Conservation (phyloP, 2,113 vertebrate species). For the Benitochromis conjunctus region DNA sequence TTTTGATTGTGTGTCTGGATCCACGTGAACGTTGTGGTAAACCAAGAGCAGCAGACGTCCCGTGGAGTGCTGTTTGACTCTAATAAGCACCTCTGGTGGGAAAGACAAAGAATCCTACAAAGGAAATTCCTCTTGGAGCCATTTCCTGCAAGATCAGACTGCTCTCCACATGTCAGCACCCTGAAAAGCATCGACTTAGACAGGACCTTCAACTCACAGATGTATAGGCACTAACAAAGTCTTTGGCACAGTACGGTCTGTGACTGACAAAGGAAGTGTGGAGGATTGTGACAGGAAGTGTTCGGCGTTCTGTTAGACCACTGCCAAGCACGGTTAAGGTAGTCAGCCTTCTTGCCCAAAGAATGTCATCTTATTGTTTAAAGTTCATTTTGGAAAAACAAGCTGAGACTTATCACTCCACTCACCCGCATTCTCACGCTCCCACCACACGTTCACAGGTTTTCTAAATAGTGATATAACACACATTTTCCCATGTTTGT, state of each 20-base stretch:
- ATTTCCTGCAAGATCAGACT: neutral
- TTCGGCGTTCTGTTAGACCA: slow-evolving; percentile 11
- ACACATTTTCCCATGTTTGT: neutral
- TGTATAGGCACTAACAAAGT: neutral
- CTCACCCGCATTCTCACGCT: neutral
- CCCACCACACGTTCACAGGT: neutral
- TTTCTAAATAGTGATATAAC: neutral
- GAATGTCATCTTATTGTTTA: neutral
- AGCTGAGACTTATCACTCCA: neutral
- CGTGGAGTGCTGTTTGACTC: neutral
- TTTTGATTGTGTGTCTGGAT: neutral
- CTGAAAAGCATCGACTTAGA: neutral
- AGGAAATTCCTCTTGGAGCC: slow-evolving; percentile 10
- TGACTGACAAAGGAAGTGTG: neutral
- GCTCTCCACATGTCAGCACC: neutral
- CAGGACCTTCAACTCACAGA: neutral
- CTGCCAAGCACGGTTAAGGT: neutral
- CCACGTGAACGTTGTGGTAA: neutral
- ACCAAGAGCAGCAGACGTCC: neutral
- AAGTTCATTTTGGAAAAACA: neutral
- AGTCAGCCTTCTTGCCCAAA: neutral
- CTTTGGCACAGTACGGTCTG: neutral
- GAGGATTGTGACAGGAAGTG: slow-evolving; percentile 3
- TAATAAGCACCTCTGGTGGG: neutral
- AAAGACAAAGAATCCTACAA: neutral